A percentile compares a stretch with the other conserved stretches of the same genome.
Evolutionary conservation across 2,797 vertebrate genomes (phyloP).

Genomic region (Cossypha polioptera): DNA sequence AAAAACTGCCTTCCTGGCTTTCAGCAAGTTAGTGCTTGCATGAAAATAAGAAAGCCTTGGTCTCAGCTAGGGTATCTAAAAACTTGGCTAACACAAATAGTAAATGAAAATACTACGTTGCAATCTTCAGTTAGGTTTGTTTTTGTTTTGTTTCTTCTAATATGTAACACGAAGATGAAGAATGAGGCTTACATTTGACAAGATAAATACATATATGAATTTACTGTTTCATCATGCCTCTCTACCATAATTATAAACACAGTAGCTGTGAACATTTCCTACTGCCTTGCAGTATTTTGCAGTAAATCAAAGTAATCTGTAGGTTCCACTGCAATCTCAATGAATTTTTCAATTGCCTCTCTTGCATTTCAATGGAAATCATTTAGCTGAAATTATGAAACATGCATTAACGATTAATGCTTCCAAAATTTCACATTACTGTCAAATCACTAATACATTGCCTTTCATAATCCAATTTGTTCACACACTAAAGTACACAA

Average conservation of each 20-base stretch:
- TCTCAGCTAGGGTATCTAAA: neutral
- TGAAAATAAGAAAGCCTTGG: neutral
- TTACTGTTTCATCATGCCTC: neutral
- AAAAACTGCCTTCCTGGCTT: neutral
- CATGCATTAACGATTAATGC: constrained; percentile 52
- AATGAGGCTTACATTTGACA: neutral
- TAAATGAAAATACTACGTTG: neutral
- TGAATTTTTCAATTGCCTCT: constrained; percentile 53
- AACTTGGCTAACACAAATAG: neutral
- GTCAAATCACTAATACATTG: constrained; percentile 68
- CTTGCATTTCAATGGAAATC: constrained; percentile 51
- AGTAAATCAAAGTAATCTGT: constrained; percentile 59
- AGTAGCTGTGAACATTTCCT: constrained; percentile 10
- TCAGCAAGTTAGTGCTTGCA: neutral
- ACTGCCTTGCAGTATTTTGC: constrained; percentile 16
- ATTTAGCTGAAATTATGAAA: constrained; percentile 63
- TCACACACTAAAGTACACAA: constrained; percentile 63
- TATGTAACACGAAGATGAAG: neutral
- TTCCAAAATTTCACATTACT: constrained; percentile 65
- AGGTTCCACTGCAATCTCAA: constrained; percentile 35
- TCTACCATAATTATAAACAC: neutral
- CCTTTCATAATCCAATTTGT: constrained; percentile 69
- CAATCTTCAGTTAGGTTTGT: neutral
- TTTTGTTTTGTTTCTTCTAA: neutral
- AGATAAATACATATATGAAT: neutral